phyloP scores from a whole-genome alignment of 1,140 invertebrate species.

The Panagrolaimus sp. region DNA sequence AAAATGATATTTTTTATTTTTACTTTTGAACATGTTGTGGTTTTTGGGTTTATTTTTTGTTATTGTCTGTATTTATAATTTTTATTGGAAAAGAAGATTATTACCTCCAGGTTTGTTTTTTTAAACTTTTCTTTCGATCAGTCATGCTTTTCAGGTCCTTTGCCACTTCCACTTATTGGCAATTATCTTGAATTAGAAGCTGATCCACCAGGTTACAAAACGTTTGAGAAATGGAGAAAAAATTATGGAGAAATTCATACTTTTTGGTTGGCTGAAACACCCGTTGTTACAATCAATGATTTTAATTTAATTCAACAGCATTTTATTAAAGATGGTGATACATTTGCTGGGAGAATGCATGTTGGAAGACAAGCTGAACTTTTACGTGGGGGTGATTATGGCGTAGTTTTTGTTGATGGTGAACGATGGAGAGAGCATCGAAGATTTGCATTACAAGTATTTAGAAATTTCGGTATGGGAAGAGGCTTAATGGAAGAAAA shows the following conservation, averaged over 20 bases:
- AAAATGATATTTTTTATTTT: no score
- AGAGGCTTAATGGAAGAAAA: conserved; percentile 5
- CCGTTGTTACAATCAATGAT: neutral
- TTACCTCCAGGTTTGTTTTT: no score
- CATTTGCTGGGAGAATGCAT: neutral
- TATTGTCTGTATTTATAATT: no score
- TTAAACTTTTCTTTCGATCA: no score
- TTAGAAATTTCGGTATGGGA: conserved; percentile 5
- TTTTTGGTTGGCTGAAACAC: neutral
- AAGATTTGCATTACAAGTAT: neutral
- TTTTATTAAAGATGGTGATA: neutral
- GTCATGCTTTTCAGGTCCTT: neutral
- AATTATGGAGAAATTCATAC: neutral
- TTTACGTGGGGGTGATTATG: neutral
- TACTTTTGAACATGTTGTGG: no score
- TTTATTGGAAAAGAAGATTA: no score
- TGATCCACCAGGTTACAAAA: neutral
- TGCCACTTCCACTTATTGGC: neutral
- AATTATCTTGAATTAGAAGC: neutral
- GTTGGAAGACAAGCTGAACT: neutral
- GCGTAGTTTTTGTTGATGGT: neutral
- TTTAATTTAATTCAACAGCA: neutral
- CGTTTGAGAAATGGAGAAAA: neutral
- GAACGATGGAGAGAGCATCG: neutral
- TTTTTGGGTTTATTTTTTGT: no score